These are phyloP conservation scores for Notospermus geniculatus DNA, from an alignment of 1,140 invertebrate genomes.

Conservation along the genomic window DNA sequence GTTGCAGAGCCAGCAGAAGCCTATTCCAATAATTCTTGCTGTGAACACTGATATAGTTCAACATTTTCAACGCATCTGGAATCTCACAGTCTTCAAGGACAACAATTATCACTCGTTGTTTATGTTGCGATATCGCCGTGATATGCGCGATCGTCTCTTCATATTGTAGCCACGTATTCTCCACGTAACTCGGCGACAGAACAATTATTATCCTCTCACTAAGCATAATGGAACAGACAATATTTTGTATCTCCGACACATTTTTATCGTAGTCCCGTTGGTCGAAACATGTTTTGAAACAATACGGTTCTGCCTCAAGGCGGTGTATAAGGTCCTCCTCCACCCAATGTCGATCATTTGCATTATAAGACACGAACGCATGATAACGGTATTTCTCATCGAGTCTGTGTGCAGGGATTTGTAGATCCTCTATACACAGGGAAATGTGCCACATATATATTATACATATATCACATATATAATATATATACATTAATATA, in stretches of 20 bases:
- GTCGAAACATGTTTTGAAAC: constrained; percentile 38
- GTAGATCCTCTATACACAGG: neutral
- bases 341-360: constrained; percentile 39
- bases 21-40: constrained; percentile 10
- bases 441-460: too few relatives aligned
- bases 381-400: constrained; percentile 44
- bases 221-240: constrained; percentile 46
- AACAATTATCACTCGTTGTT: constrained; percentile 42
- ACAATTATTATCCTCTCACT: constrained; percentile 45
- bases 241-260: constrained; percentile 30
- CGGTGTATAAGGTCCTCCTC: constrained; percentile 31
- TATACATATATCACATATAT: too few relatives aligned
- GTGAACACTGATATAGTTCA: constrained; percentile 3
- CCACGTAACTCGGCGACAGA: constrained; percentile 35
- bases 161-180: constrained; percentile 36
- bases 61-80: constrained; percentile 35
- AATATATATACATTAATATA: too few relatives aligned
- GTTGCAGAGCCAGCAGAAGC: neutral
- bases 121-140: constrained; percentile 36
- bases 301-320: constrained; percentile 36
- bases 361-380: constrained; percentile 44
- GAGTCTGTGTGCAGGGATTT: constrained; percentile 33
- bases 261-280: constrained; percentile 17
- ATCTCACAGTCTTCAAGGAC: constrained; percentile 40
- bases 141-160: constrained; percentile 41